Base-by-base conservation (phyloP, 2,113 vertebrate genomes). In the Boulengerochromis microlepis region DNA sequence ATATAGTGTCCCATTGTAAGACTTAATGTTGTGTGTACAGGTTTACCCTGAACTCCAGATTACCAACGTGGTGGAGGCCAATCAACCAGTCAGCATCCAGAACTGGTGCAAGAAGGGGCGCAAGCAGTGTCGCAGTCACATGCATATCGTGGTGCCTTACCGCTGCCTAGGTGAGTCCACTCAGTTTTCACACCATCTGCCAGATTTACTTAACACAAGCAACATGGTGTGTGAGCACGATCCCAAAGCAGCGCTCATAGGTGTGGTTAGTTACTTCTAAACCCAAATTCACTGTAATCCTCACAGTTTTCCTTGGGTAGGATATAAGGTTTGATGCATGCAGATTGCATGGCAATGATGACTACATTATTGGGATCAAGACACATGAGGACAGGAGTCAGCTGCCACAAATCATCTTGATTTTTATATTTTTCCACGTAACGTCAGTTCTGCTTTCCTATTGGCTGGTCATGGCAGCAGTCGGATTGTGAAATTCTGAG, bases 1-100 rank as follows among this genome's bases (percentile, higher is more conserved):
- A 54, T 54, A 38, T 7, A 54, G 24, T 19, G 71, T 76, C 2
- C 10, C 4, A 7, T 31, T 31, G 8, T 33, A n/a, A 85, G 38
- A 9, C 19, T 6, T 31, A 45, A 16, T 78, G 3, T 57, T 85
- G 29, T 24, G 6, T 78, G 3, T 82, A 29, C 22, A 99, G 99
- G 98, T 99, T 78, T 99, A 99, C 90, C 98, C 98, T 31, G 98
- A 99, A 83, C 96, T 99, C 47, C 98, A 99, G 97, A 99, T 99
- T 90, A 99, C 98, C 88, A 99, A 99, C 0, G 98, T 99, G 83
- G 99, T 99, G 3, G 99, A 99, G 96, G 98, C 99, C 93, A 99
- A 99, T 94, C 98, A 99, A 87, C 98, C 99, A 1, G 96, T 98
- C 91, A 98, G 97, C n/a, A 98, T 99, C 95, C 97, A 98, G 95